phyloP scores from a whole-genome alignment of 1,140 invertebrate genomes.

The Drosophila micromelanica region DNA sequence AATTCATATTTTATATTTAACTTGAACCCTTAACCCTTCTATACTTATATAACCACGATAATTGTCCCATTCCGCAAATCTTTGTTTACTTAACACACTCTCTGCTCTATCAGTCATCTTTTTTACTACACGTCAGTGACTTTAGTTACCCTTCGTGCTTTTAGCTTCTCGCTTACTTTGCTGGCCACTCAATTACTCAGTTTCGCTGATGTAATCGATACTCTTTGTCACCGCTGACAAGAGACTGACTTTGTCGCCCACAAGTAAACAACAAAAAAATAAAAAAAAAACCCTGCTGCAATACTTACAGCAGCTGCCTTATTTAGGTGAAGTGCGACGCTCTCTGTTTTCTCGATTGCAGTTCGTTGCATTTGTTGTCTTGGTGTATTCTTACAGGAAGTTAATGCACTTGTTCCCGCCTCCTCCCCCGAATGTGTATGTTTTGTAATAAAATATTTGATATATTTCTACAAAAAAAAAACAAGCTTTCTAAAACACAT shows the following conservation, averaged over 20 bases:
- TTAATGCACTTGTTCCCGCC: slow-evolving; percentile 42
- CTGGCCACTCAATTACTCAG: slow-evolving; percentile 40
- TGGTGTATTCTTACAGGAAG: slow-evolving; percentile 53
- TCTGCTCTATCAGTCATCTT: slow-evolving; percentile 31
- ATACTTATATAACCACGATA: slow-evolving; percentile 1
- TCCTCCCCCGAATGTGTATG: slow-evolving; percentile 8
- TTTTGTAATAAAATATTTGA: slow-evolving; percentile 70
- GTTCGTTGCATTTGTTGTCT: slow-evolving; percentile 9
- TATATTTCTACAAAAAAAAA: slow-evolving; percentile 5
- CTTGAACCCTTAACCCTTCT: not conserved
- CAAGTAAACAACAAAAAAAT: slow-evolving; percentile 24
- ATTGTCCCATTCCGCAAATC: slow-evolving; percentile 1
- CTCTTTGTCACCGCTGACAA: slow-evolving; percentile 38
- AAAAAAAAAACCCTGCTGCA: slow-evolving; percentile 5
- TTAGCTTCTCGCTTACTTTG: not conserved
- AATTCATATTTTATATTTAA: not conserved
- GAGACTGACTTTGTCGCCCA: slow-evolving; percentile 47
- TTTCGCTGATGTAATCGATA: slow-evolving; percentile 65
- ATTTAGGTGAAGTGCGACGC: slow-evolving; percentile 63
- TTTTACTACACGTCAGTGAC: slow-evolving; percentile 29
- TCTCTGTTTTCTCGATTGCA: slow-evolving; percentile 29
- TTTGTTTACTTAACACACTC: slow-evolving; percentile 17
- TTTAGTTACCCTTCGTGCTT: slow-evolving; percentile 14
- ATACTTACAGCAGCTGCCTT: slow-evolving; percentile 34
- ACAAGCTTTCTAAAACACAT: slow-evolving; percentile 39